These are phyloP conservation scores for Copidosoma aretas DNA, from an alignment of 2,888 invertebrate species.

Conservation along the genomic window DNA sequence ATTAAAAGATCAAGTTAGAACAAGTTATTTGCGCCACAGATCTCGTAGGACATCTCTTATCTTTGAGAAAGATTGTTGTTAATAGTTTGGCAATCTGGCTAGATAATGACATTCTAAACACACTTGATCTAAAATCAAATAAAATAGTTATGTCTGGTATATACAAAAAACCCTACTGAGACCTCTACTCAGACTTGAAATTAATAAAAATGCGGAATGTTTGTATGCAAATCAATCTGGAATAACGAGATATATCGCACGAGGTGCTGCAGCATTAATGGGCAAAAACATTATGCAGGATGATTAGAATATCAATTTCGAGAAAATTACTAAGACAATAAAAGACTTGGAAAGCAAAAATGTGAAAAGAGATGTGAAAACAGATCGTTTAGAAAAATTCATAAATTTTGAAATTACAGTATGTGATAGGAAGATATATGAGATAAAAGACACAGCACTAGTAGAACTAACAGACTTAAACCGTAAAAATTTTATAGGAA, in stretches of 20 bases:
- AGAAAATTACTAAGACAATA: not conserved
- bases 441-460: not conserved
- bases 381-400: not conserved
- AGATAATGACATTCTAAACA: slow-evolving; percentile 2
- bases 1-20: slow-evolving; percentile 34
- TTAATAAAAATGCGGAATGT: not conserved
- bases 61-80: not conserved
- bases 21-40: not conserved
- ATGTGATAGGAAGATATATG: slow-evolving; percentile 3
- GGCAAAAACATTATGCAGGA: no score
- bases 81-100: not conserved
- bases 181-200: not conserved
- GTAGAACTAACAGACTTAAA: not conserved
- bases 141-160: no score
- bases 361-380: not conserved
- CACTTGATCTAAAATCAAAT: not conserved
- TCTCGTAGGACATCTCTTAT: not conserved
- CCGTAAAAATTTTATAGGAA: not conserved
- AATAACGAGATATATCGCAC: no score
- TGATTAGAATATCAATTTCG: not conserved
- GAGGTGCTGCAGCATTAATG: not conserved
- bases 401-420: slow-evolving; percentile 3
- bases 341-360: no score
- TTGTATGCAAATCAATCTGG: no score
- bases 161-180: slow-evolving; percentile 3